Conservation (phyloP, 2,797 vertebrate species). For the Crocodylus rhombifer region DNA sequence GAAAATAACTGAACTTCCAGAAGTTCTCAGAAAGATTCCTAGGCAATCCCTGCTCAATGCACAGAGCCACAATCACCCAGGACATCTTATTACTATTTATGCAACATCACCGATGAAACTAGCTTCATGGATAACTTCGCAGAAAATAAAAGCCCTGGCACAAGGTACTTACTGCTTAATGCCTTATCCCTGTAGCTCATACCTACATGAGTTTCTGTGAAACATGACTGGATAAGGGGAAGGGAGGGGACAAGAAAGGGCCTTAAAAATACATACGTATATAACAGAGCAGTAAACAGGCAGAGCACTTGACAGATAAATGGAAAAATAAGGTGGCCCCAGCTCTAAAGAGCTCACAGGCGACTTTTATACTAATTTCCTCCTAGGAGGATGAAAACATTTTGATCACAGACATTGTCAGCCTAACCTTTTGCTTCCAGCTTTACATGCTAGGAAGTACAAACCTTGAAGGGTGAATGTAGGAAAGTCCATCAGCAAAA, state of each 20-base stretch:
- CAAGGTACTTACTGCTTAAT: background rate
- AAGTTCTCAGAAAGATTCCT: background rate
- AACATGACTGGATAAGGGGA: background rate
- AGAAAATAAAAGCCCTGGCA: background rate
- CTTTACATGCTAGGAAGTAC: background rate
- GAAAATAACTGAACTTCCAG: background rate
- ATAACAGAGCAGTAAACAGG: accelerated
- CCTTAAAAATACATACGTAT: background rate
- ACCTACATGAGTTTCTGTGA: accelerated
- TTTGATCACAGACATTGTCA: background rate
- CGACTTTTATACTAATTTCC: background rate
- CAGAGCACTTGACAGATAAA: background rate
- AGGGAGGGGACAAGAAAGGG: too few relatives aligned
- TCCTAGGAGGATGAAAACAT: background rate
- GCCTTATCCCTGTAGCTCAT: background rate
- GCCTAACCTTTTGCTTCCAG: background rate
- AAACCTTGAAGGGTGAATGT: background rate
- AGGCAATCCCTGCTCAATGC: background rate
- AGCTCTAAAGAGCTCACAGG: background rate
- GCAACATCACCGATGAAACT: too few relatives aligned
- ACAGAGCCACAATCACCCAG: background rate
- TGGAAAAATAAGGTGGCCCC: background rate
- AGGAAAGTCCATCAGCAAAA: background rate
- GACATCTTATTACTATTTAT: background rate
- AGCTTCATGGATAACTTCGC: background rate